These are phyloP conservation scores for Campylorhamphus procurvoides DNA, from an alignment of 2,113 vertebrate species.

Conservation along the genomic window DNA sequence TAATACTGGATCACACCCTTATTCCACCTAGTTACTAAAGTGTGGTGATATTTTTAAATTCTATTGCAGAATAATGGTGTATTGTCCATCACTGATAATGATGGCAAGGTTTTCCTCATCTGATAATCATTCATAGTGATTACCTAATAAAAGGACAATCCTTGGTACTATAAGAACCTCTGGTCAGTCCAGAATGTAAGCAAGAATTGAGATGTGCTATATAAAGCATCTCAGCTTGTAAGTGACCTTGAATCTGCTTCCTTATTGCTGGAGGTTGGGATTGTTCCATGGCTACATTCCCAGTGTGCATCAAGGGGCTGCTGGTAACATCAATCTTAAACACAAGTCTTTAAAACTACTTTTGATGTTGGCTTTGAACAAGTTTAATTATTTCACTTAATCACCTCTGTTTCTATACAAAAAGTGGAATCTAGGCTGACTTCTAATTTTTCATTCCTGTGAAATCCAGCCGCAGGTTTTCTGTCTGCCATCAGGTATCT, in stretches of 20 bases:
- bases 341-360: conserved; percentile 25
- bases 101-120: conserved; percentile 37
- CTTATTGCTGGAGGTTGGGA: conserved; percentile 41
- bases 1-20: conserved; percentile 46
- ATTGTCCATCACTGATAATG: conserved; percentile 31
- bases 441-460: conserved; percentile 48
- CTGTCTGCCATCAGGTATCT: conserved; percentile 34
- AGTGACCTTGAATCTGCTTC: conserved; percentile 65
- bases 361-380: conserved; percentile 55
- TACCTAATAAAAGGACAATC: conserved; percentile 60
- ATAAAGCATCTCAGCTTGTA: conserved; percentile 19
- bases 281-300: conserved; percentile 64
- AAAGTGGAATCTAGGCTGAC: conserved; percentile 17
- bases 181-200: conserved; percentile 42
- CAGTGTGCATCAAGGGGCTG: conserved; percentile 52
- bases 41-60: conserved; percentile 41
- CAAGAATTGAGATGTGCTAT: conserved; percentile 51
- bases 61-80: conserved; percentile 44
- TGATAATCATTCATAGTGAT: conserved; percentile 26
- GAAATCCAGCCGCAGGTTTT: conserved; percentile 22
- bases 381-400: conserved; percentile 60
- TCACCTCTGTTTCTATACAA: conserved; percentile 48
- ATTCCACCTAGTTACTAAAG: conserved; percentile 29
- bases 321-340: conserved; percentile 24
- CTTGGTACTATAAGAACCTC: conserved; percentile 61